A percentile compares a stretch with the other conserved stretches of the same genome.
phyloP scores from a whole-genome alignment of 2,113 vertebrate genomes.

The Microcebus tavaratra region DNA sequence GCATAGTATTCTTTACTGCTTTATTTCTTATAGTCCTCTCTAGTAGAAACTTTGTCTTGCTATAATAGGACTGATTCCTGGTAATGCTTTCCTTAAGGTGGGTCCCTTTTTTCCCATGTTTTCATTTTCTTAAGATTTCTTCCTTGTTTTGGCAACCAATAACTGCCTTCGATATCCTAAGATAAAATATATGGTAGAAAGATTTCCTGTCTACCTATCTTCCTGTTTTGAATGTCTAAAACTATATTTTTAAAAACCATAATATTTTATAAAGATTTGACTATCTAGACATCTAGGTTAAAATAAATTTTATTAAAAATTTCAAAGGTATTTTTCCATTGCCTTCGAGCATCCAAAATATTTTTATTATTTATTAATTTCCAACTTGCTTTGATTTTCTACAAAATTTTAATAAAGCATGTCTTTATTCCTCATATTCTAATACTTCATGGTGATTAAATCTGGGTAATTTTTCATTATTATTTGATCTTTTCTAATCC shows the following conservation, averaged over 20 bases:
- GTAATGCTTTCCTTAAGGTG: not conserved
- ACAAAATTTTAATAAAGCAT: not conserved
- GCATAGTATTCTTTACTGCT: not conserved
- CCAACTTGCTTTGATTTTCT: not conserved
- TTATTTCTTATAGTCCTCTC: not conserved
- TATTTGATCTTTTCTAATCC: not conserved
- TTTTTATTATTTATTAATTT: not conserved
- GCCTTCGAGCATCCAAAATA: not conserved
- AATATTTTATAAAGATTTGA: not conserved
- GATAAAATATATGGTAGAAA: not conserved
- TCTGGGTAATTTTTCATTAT: not conserved
- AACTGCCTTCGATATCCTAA: not conserved
- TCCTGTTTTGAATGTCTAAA: not conserved
- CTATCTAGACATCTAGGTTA: not conserved
- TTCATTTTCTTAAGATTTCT: not conserved
- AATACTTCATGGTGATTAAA: not conserved
- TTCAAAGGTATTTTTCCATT: not conserved
- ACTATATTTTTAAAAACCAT: not conserved
- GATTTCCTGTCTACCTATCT: not conserved
- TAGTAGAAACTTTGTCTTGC: not conserved
- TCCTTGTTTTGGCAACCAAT: not conserved
- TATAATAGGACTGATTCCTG: too few relatives aligned
- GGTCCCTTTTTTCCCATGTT: rapidly evolving
- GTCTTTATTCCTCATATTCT: not conserved
- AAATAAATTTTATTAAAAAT: not conserved